Evolutionary conservation across 2,888 invertebrate species (phyloP), one percentile per base, ranked within the genome.

Genomic region (Schizotus pectinicornis): DNA sequence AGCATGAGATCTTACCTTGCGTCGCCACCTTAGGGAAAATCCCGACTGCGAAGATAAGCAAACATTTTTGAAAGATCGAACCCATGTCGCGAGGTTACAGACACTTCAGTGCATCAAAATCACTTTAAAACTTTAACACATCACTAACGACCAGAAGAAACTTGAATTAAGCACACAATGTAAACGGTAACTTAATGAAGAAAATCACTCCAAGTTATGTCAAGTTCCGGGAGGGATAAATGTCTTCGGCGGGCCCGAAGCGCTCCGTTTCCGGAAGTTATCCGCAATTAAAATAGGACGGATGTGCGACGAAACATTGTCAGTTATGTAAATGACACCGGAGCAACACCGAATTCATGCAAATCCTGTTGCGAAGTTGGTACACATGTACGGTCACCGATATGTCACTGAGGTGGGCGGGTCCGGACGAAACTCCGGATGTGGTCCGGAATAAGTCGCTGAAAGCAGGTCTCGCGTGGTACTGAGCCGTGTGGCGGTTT

Each of bases 381-480:
- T 67, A 67, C 67, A 67, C 71, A 71, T 71, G 69, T 68, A 67
- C 60, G 65, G 62, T 63, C 59, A 67, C 64, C 56, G 65, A 61
- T 59, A 64, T 64, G 60, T 56, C 56, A 64, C 62, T 59, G 56
- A 59, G 62, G 72, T 73, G 74, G 73, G 73, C 72, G 73, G 72
- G 70, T 70, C 72, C 71, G 60, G 55, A 60, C 58, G 56, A 62
- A 64, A 62, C 63, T 64, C 64, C 66, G 67, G 67, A 65, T 43
- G 51, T 59, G 61, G 61, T 64, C 63, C 60, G 60, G 39, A 43
- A 33, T 62, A 58, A 59, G 62, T 62, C 56, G 42, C 35, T 61
- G 56, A 62, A 58, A 62, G 64, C 68, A 66, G 59, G 64, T 69
- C 74, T 73, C 70, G 74, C 74, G 73, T 74, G 76, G 65, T 73